These are phyloP conservation scores for Anomalospiza imberbis DNA, from an alignment of 2,797 vertebrate genomes.

Conservation along the genomic window DNA sequence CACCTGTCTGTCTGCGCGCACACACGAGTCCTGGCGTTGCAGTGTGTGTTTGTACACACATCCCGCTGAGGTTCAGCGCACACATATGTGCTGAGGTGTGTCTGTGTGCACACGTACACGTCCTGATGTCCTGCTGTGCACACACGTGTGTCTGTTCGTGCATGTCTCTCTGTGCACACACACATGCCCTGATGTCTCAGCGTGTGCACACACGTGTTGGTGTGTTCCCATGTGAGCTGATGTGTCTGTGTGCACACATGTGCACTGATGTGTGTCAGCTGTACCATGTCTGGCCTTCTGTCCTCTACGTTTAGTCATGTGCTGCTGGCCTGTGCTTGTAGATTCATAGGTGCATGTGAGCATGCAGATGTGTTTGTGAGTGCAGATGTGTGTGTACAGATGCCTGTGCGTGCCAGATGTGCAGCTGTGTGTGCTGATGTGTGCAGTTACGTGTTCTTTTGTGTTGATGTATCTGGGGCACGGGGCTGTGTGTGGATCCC, in stretches of 20 bases:
- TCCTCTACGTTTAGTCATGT: rapidly evolving
- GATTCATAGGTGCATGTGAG: background rate
- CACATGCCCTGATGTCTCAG: rapidly evolving
- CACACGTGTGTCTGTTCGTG: background rate
- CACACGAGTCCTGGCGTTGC: background rate
- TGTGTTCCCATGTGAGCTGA: too few relatives aligned
- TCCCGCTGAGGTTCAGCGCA: background rate
- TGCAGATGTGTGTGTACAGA: background rate
- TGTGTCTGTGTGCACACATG: rapidly evolving
- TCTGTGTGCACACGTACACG: background rate
- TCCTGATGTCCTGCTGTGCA: background rate
- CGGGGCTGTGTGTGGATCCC: background rate
- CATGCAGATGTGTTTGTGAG: background rate
- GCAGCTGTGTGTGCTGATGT: rapidly evolving
- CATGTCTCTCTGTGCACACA: background rate
- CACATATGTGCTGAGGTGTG: background rate
- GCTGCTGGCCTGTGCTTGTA: background rate
- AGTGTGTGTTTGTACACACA: background rate
- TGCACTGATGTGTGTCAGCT: background rate
- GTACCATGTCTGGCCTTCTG: rapidly evolving
- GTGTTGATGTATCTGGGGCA: background rate
- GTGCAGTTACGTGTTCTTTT: background rate
- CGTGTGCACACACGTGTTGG: rapidly evolving
- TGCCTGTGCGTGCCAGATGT: background rate
- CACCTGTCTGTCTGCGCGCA: background rate